Conservation (phyloP, 2,113 vertebrate genomes). For the Bungarus multicinctus region DNA sequence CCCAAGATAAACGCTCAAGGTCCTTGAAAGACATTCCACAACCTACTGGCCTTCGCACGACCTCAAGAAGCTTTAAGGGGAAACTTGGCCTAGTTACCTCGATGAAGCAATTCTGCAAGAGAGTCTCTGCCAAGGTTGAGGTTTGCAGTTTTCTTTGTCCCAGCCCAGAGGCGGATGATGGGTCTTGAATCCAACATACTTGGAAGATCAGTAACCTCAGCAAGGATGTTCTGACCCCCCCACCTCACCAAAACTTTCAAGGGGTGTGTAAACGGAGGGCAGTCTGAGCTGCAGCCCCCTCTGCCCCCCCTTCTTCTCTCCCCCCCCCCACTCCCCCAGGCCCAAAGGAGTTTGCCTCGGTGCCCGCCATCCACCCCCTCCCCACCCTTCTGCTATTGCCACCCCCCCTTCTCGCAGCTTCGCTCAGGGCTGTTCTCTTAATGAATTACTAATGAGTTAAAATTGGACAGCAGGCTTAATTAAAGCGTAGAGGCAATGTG, state of each 20-base stretch:
- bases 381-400: background rate
- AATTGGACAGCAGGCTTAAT: conserved; percentile 85
- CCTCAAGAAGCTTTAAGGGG: background rate
- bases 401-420: conserved; percentile 47
- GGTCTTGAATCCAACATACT: background rate
- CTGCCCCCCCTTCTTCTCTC: background rate
- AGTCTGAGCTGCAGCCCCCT: background rate
- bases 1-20: background rate
- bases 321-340: background rate
- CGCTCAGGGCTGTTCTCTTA: conserved; percentile 78
- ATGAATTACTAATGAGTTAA: conserved; percentile 86
- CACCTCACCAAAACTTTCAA: background rate
- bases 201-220: background rate
- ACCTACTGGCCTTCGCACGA: background rate
- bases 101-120: background rate
- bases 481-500: conserved; percentile 82
- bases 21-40: background rate
- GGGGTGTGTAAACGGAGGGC: background rate
- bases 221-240: background rate
- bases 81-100: background rate
- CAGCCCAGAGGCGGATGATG: background rate
- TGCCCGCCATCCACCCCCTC: background rate
- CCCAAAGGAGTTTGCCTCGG: background rate
- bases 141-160: background rate
- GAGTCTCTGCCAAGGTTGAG: background rate